phyloP scores from a whole-genome alignment of 2,113 vertebrate genomes.

The Brachyhypopomus occidentalis region DNA sequence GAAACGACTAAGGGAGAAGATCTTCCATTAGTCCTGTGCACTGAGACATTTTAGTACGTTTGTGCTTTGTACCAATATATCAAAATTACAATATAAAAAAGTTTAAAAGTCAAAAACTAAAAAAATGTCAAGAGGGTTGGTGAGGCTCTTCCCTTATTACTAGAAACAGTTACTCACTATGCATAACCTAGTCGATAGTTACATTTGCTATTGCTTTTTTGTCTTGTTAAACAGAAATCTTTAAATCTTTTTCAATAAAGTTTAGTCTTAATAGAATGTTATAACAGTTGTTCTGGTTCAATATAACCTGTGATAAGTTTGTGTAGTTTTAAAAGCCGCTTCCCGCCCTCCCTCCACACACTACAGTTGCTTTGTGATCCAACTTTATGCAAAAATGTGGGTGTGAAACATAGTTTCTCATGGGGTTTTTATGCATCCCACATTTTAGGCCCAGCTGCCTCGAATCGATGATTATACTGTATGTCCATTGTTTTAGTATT shows the following conservation, averaged over 20 bases:
- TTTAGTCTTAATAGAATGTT: constrained; percentile 99
- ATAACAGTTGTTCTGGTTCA: constrained; percentile 99
- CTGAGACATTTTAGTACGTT: constrained; percentile 99
- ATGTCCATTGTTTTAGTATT: constrained; percentile 73
- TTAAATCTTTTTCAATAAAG: constrained; percentile 98
- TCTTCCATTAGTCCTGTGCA: constrained; percentile 98
- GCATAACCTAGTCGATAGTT: constrained; percentile 99
- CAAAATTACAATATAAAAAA: constrained; percentile 93
- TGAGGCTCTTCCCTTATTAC: constrained; percentile 99
- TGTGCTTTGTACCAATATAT: constrained; percentile 99
- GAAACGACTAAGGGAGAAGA: constrained; percentile 93
- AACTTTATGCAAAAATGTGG: constrained; percentile 85
- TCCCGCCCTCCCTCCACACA: constrained; percentile 82
- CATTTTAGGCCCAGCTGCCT: constrained; percentile 70
- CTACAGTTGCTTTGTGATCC: constrained; percentile 80
- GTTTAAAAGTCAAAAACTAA: constrained; percentile 87
- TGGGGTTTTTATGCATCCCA: constrained; percentile 73
- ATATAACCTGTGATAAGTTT: constrained; percentile 99
- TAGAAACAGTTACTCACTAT: constrained; percentile 99
- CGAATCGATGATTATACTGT: constrained; percentile 63
- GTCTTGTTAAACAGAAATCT: constrained; percentile 99
- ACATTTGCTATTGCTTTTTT: constrained; percentile 99
- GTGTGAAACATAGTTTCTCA: constrained; percentile 79
- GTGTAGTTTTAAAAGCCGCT: constrained; percentile 93
- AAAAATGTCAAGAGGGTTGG: constrained; percentile 84